These are phyloP conservation scores for Drosophila parvula DNA, from an alignment of 1,140 invertebrate species.

Conservation along the genomic window DNA sequence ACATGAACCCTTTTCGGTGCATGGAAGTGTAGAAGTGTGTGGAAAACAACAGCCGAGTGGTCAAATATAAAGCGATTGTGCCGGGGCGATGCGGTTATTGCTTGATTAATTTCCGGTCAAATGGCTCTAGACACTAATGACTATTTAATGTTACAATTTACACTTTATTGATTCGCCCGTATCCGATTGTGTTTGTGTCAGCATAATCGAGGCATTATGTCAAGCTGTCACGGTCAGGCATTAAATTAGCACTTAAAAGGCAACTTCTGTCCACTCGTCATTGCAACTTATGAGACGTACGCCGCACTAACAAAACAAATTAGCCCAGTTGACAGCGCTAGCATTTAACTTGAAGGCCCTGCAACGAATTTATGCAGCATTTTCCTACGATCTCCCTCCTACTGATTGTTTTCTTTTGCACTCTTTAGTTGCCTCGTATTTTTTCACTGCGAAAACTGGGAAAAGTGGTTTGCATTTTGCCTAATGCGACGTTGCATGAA, in stretches of 20 bases:
- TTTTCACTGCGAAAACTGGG: conserved; percentile 3
- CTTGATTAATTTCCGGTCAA: conserved; percentile 83
- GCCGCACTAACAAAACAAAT: conserved; percentile 29
- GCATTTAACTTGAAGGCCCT: conserved; percentile 20
- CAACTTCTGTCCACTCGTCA: conserved; percentile 13
- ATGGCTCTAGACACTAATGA: conserved; percentile 77
- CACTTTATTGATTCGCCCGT: conserved; percentile 75
- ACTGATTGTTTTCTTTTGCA: conserved; percentile 10
- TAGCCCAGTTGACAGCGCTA: conserved; percentile 41
- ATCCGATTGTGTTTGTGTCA: conserved; percentile 50
- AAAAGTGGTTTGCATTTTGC: conserved; percentile 59
- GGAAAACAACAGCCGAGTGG: conserved; percentile 53
- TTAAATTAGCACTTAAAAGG: conserved; percentile 48
- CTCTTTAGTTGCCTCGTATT: conserved; percentile 11
- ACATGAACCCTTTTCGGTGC: conserved; percentile 66
- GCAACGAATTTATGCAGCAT: conserved; percentile 42
- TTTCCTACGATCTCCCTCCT: background rate
- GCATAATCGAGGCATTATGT: conserved; percentile 67
- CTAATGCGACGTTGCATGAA: conserved; percentile 64
- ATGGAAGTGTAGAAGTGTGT: conserved; percentile 15
- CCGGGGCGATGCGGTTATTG: conserved; percentile 67
- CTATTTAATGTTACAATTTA: conserved; percentile 82
- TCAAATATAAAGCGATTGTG: conserved; percentile 71
- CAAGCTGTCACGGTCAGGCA: conserved; percentile 59
- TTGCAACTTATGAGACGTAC: conserved; percentile 7